phyloP scores from a whole-genome alignment of 1,140 invertebrate species.

The Brachionus koreanus region DNA sequence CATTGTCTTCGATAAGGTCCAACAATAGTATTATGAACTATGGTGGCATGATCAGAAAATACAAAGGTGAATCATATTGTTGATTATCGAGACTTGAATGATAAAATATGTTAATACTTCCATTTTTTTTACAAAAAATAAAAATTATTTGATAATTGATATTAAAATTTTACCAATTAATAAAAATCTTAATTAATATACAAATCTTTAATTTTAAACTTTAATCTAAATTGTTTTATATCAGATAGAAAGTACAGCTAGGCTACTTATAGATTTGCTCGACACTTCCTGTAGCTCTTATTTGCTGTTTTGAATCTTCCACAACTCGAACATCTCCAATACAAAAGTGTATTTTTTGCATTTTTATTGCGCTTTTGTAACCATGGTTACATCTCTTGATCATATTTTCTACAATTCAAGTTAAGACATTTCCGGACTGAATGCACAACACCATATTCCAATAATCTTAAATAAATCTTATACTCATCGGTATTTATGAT shows the following conservation, averaged over 20 bases:
- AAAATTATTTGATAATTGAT: too few species aligned
- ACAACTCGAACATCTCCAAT: conserved; percentile 2
- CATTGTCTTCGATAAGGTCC: not conserved
- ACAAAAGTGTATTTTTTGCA: not conserved
- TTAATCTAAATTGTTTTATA: too few species aligned
- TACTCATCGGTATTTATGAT: not conserved
- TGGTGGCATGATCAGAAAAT: not conserved
- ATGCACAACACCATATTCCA: not conserved
- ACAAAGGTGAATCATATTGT: conserved; percentile 31
- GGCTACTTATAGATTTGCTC: too few species aligned
- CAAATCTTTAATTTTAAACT: too few species aligned
- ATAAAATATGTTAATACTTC: not conserved
- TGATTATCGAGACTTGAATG: not conserved
- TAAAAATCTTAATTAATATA: too few species aligned
- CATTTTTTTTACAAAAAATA: not conserved
- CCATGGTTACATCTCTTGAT: not conserved
- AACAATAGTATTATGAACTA: conserved; percentile 34
- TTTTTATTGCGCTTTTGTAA: not conserved
- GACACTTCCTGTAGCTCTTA: too few species aligned
- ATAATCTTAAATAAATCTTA: not conserved
- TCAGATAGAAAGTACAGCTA: too few species aligned
- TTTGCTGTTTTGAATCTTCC: conserved; percentile 5
- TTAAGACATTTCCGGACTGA: not conserved
- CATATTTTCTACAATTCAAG: not conserved
- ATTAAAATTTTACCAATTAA: too few species aligned